These are phyloP conservation scores for Pheosia gnoma DNA, from an alignment of 2,888 invertebrate genomes.

Conservation along the genomic window DNA sequence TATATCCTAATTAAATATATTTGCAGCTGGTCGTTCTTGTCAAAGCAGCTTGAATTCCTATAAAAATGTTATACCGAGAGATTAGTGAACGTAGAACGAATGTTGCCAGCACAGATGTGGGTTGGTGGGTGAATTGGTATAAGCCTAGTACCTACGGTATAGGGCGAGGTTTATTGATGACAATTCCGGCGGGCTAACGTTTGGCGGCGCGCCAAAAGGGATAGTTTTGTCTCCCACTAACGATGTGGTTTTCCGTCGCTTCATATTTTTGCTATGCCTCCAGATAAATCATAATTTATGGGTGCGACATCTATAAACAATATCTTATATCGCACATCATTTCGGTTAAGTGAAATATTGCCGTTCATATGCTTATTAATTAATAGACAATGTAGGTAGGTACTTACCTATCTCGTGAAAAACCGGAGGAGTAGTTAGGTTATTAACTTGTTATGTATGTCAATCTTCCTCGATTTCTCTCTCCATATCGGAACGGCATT, in stretches of 20 bases:
- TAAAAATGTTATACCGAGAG: slow-evolving; percentile 36
- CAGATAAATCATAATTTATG: slow-evolving; percentile 40
- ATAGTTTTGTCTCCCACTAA: slow-evolving; percentile 57
- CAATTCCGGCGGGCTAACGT: slow-evolving; percentile 56
- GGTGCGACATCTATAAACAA: slow-evolving; percentile 32
- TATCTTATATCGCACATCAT: slow-evolving; percentile 28
- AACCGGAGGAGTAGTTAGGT: too few relatives aligned
- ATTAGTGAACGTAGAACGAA: slow-evolving; percentile 38
- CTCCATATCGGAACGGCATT: too few relatives aligned
- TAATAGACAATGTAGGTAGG: too few relatives aligned
- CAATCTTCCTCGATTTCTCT: too few relatives aligned
- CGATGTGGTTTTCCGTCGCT: slow-evolving; percentile 47
- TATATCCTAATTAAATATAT: too few relatives aligned
- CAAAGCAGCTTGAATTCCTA: slow-evolving; percentile 8
- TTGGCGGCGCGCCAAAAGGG: slow-evolving; percentile 63
- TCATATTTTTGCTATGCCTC: slow-evolving; percentile 40
- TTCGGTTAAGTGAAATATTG: slow-evolving; percentile 23
- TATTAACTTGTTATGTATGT: too few relatives aligned
- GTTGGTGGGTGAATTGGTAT: slow-evolving; percentile 49
- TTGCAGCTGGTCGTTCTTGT: too few relatives aligned
- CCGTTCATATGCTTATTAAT: not conserved
- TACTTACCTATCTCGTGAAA: too few relatives aligned
- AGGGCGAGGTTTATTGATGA: slow-evolving; percentile 69
- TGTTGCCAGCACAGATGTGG: slow-evolving; percentile 46
- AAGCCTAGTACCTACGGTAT: not conserved